Percentiles rank a stretch among this genome's conserved stretches.
Evolutionary conservation across 2,797 vertebrate species (phyloP).

Genomic region (Distichodus sexfasciatus): DNA sequence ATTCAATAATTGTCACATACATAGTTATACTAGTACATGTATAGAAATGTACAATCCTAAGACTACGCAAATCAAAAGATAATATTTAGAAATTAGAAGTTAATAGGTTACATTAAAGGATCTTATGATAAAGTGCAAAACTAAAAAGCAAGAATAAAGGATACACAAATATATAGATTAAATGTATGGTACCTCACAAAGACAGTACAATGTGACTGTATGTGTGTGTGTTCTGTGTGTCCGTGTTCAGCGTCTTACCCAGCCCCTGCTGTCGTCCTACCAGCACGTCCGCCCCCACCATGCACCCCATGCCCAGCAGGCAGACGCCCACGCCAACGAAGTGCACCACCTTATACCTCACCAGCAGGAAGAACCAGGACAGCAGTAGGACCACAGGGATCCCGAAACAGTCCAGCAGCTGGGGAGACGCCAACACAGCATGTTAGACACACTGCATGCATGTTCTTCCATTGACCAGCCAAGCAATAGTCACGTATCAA

Average conservation of each 20-base stretch:
- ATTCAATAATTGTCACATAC: background rate
- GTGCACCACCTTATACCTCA: conserved; percentile 92
- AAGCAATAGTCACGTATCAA: too few relatives aligned
- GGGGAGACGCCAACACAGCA: conserved; percentile 10
- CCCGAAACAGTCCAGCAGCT: conserved; percentile 93
- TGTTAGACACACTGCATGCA: too few relatives aligned
- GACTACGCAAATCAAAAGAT: too few relatives aligned
- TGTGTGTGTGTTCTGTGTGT: conserved; percentile 19
- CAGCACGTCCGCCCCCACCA: conserved; percentile 90
- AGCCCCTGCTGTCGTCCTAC: conserved; percentile 87
- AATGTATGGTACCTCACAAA: too few relatives aligned
- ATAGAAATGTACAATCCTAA: too few relatives aligned
- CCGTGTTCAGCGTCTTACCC: conserved; percentile 69
- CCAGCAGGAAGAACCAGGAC: conserved; percentile 94
- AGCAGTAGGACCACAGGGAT: conserved; percentile 92
- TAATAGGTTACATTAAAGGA: too few relatives aligned
- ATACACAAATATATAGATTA: too few relatives aligned
- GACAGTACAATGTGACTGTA: background rate
- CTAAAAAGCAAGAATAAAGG: too few relatives aligned
- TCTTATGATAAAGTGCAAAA: too few relatives aligned
- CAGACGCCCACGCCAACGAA: conserved; percentile 88
- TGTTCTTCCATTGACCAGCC: too few relatives aligned
- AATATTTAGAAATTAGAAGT: too few relatives aligned
- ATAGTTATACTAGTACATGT: too few relatives aligned
- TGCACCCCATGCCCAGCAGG: conserved; percentile 91